These are phyloP conservation scores for Columba janthina DNA, from an alignment of 2,113 vertebrate species.

Conservation along the genomic window DNA sequence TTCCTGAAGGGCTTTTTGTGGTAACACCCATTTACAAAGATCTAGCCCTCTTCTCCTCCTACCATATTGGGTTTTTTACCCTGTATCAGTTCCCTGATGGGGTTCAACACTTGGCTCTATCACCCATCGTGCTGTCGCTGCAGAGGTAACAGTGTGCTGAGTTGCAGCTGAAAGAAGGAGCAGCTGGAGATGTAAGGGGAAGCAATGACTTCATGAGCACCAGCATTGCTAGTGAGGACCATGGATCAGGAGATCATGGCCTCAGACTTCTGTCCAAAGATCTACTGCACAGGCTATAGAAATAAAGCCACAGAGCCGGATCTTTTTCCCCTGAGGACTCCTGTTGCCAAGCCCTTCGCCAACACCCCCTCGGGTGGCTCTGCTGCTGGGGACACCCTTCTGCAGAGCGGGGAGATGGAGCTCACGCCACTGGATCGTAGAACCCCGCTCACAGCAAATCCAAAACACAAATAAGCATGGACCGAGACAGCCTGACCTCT, in stretches of 20 bases:
- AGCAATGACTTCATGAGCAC: not conserved
- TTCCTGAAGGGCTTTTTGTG: not conserved
- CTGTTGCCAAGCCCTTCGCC: not conserved
- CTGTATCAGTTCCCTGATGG: not conserved
- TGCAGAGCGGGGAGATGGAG: not conserved
- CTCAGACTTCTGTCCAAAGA: not conserved
- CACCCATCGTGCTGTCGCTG: fast-evolving
- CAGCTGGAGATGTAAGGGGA: not conserved
- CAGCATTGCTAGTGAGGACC: not conserved
- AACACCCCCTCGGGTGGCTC: fast-evolving
- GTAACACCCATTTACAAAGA: not conserved
- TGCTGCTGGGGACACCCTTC: not conserved
- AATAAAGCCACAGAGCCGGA: not conserved
- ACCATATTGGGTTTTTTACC: not conserved
- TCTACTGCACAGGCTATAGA: not conserved
- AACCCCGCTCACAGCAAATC: not conserved
- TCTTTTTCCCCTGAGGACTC: not conserved
- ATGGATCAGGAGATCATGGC: not conserved
- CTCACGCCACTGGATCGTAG: not conserved
- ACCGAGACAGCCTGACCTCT: not conserved
- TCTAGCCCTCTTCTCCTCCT: not conserved
- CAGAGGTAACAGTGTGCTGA: not conserved
- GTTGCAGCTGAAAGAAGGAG: not conserved
- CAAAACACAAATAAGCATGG: not conserved
- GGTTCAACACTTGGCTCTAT: not conserved